A percentile compares a stretch with the other conserved stretches of the same genome.
Evolutionary conservation across 2,113 vertebrate species (phyloP).

Genomic region (Hyaena hyaena): DNA sequence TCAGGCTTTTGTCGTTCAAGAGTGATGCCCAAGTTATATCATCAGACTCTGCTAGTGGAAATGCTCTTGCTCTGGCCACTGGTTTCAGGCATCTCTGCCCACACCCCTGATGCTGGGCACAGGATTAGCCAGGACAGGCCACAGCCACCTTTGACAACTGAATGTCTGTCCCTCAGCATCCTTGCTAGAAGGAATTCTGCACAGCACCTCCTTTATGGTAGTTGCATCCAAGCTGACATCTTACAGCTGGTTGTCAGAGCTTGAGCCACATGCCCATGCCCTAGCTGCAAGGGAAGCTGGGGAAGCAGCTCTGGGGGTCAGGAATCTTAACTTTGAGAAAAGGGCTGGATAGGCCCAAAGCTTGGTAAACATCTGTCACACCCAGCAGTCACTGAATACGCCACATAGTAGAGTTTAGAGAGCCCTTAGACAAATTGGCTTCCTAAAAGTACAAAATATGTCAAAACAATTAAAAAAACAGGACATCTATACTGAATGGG

Average conservation of each 20-base stretch:
- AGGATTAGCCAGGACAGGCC: neutral
- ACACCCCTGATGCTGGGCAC: neutral
- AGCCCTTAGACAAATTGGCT: neutral
- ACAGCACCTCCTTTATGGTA: neutral
- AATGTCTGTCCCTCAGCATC: neutral
- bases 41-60: neutral
- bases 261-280: neutral
- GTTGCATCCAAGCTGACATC: neutral
- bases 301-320: neutral
- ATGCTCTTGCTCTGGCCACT: neutral
- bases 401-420: neutral
- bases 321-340: neutral
- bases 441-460: slow-evolving; percentile 18
- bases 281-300: neutral
- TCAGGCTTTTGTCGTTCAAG: neutral
- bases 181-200: neutral
- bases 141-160: neutral
- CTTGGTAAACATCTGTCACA: neutral
- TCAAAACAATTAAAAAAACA: slow-evolving; percentile 9
- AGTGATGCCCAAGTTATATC: neutral
- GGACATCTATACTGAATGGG: neutral
- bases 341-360: neutral
- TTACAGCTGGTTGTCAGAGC: neutral
- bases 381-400: neutral
- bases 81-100: neutral